Conservation (phyloP, 2,113 vertebrate genomes). For the Dipodomys stephensi region DNA sequence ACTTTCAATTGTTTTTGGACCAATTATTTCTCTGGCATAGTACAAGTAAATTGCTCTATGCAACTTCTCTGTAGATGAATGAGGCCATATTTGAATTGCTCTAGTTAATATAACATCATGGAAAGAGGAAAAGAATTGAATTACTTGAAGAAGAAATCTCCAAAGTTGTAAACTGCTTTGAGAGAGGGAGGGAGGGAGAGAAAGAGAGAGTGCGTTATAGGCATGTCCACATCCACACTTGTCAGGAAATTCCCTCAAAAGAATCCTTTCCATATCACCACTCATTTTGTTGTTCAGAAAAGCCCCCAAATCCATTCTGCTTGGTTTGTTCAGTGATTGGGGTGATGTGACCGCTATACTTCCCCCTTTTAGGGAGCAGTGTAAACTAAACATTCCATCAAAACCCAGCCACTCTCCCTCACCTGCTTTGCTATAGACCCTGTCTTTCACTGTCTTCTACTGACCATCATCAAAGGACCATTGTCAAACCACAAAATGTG, state of each 20-base stretch:
- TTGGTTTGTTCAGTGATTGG: neutral
- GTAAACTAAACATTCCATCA: neutral
- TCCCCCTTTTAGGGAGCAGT: neutral
- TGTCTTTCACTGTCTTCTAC: neutral
- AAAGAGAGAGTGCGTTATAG: neutral
- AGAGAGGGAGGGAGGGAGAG: neutral
- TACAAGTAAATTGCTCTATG: conserved; percentile 1
- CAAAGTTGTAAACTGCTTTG: neutral
- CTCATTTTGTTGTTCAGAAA: conserved; percentile 60
- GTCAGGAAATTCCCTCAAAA: conserved; percentile 46
- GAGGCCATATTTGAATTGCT: neutral
- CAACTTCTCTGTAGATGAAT: neutral
- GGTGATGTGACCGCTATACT: neutral
- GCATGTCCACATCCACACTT: neutral
- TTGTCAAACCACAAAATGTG: neutral
- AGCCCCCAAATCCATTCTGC: conserved; percentile 13
- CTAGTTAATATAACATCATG: neutral
- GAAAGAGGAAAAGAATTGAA: neutral
- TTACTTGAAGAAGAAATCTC: neutral
- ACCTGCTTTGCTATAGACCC: neutral
- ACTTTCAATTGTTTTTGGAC: neutral
- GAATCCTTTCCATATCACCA: conserved; percentile 6
- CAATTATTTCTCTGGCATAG: neutral
- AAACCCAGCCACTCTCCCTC: neutral
- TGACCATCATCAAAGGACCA: neutral